Conservation (phyloP, 2,888 invertebrate species). For the Sinhomidia bicolor region DNA sequence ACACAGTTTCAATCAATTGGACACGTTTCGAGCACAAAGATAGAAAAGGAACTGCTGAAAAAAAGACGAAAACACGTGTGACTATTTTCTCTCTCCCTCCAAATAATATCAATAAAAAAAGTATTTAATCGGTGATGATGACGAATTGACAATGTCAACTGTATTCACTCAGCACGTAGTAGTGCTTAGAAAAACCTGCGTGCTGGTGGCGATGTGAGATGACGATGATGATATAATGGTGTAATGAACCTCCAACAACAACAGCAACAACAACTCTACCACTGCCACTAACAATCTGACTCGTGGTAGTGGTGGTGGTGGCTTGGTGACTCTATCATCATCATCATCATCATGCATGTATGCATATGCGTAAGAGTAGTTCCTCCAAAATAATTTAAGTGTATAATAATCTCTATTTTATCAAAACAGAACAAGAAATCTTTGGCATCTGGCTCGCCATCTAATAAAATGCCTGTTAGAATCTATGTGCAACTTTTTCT, state of each 20-base stretch:
- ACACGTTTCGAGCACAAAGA: background rate
- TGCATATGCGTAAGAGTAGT: slow-evolving; percentile 3
- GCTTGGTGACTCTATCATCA: too few relatives aligned
- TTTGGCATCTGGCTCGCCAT: slow-evolving; percentile 45
- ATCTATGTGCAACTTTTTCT: slow-evolving; percentile 16
- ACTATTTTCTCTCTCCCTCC: background rate
- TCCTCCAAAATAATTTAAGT: background rate
- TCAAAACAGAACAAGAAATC: slow-evolving; percentile 37
- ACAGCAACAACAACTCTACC: background rate
- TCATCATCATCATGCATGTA: background rate
- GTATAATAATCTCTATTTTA: background rate
- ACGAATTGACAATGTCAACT: slow-evolving; percentile 31
- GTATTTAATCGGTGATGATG: slow-evolving; percentile 6
- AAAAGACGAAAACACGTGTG: slow-evolving; percentile 20
- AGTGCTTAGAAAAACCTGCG: background rate
- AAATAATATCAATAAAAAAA: background rate
- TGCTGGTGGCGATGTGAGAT: background rate
- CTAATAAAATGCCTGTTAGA: slow-evolving; percentile 31
- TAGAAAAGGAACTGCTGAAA: background rate
- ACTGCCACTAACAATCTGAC: slow-evolving; percentile 7
- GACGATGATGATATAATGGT: slow-evolving; percentile 18
- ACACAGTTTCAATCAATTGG: too few relatives aligned
- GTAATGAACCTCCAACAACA: slow-evolving; percentile 15
- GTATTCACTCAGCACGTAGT: background rate
- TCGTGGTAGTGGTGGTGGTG: too few relatives aligned